A percentile compares a stretch with the other conserved stretches of the same genome.
These are phyloP conservation scores for Falco rusticolus DNA, from an alignment of 2,797 vertebrate species.

Conservation along the genomic window DNA sequence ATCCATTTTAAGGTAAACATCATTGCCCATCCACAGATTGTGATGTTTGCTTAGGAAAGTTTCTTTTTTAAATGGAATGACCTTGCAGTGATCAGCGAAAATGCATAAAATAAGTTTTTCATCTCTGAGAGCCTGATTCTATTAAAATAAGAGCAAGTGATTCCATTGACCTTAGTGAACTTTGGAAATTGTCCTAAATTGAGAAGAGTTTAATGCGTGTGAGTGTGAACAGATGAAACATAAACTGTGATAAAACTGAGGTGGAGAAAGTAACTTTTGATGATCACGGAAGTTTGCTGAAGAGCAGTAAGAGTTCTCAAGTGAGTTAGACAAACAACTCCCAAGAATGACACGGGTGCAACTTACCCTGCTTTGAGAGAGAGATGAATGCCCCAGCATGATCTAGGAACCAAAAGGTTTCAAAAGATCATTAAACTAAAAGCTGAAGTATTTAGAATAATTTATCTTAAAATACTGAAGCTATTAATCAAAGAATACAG, in stretches of 20 bases:
- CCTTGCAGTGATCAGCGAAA: constrained; percentile 20
- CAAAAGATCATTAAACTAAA: neutral
- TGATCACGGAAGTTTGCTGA: constrained; percentile 27
- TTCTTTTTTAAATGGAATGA: constrained; percentile 20
- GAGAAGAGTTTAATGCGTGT: neutral
- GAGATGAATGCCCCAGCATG: neutral
- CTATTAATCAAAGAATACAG: neutral
- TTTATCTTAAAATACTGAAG: neutral
- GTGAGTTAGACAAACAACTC: constrained; percentile 22
- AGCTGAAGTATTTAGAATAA: neutral
- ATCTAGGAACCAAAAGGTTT: neutral
- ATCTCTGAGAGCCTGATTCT: constrained; percentile 33
- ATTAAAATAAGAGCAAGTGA: constrained; percentile 1
- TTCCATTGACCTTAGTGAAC: neutral
- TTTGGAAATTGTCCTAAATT: constrained; percentile 24
- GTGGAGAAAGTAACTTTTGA: constrained; percentile 21
- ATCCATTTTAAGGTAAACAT: constrained; percentile 59
- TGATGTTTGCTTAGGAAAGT: constrained; percentile 32
- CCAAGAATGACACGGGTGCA: neutral
- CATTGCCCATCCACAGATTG: constrained; percentile 9
- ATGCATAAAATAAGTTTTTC: constrained; percentile 28
- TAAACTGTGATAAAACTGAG: neutral
- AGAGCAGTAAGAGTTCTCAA: neutral
- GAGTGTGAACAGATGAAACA: constrained; percentile 31
- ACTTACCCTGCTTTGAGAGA: constrained; percentile 2